Base-by-base conservation (phyloP, 1,140 invertebrate genomes). In the Leguminivora glycinivorella region DNA sequence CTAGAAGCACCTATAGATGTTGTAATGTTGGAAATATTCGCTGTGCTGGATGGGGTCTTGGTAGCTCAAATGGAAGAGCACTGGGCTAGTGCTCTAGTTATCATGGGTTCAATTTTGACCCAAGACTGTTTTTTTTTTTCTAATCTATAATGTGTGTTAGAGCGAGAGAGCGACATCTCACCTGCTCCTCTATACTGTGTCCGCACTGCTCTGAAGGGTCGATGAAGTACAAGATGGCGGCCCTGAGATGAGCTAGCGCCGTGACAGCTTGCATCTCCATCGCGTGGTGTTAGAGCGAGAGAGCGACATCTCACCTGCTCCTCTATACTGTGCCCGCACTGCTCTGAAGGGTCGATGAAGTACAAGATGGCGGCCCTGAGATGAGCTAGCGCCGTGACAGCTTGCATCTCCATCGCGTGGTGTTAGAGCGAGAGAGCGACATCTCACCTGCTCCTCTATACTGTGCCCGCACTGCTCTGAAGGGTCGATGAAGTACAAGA, bases 231-330 rank as follows among this genome's bases (percentile, higher is more conserved):
- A 99, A 88, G 22, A 99, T 95, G 71, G 97, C 97, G 10, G 99
- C 97, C 72, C 98, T 92, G 25, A 99, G 92, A 93, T 99, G 99
- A 7, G 98, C 99, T 24, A 99, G 92, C 4, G 99, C 99, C 5
- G 99, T 99, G 56, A 99, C 98, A 2, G 99, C 98, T 88, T 99
- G 99, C 98, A 99, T 99, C 94, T 99, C 99, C 83, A 99, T 99
- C 4, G 99, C 98, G 88, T 99, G n/a, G n/a, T n/a, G n/a, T n/a
- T n/a, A n/a, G n/a, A n/a, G n/a, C n/a, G n/a, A n/a, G n/a, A n/a
- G n/a, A n/a, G n/a, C n/a, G n/a, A n/a, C n/a, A n/a, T n/a, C n/a
- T n/a, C 52, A 98, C 95, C 93, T 99, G 99, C 83, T 99, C 96
- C 75, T 98, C 96, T 14, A 99, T 89, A 5, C 95, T 95, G 86